Percentiles rank a stretch among this genome's conserved stretches.
Conservation (phyloP, 2,113 vertebrate genomes). For the Narcine bancroftii region DNA sequence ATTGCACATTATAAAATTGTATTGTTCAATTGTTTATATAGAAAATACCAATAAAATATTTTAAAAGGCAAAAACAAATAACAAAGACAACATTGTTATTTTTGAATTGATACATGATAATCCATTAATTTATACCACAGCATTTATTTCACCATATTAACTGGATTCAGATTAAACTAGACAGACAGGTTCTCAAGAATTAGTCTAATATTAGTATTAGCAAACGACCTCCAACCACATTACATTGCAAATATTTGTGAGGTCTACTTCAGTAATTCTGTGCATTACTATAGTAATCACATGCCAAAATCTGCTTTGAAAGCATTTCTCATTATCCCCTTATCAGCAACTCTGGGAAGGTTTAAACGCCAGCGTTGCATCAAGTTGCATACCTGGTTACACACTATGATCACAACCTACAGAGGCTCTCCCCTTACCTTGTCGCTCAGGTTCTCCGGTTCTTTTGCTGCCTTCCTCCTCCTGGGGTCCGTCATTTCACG, state of each 20-base stretch:
- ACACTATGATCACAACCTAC: not conserved
- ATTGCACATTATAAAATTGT: too few species aligned
- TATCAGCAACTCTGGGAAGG: not conserved
- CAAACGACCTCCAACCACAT: not conserved
- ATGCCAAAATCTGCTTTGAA: not conserved
- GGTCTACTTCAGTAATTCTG: not conserved
- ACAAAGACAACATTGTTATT: not conserved
- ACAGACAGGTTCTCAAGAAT: not conserved
- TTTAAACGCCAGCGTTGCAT: not conserved
- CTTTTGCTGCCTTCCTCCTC: conserved; percentile 23
- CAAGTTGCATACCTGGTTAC: conserved; percentile 4
- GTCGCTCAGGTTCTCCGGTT: conserved; percentile 16
- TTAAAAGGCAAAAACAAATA: too few species aligned
- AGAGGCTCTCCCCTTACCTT: not conserved
- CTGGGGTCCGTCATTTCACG: not conserved
- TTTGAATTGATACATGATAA: not conserved
- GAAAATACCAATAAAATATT: too few species aligned
- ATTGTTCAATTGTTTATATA: too few species aligned
- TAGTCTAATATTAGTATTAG: not conserved
- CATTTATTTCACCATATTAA: not conserved
- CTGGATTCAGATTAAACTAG: not conserved
- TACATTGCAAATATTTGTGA: not conserved
- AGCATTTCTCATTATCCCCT: not conserved
- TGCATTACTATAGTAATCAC: not conserved
- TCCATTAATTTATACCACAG: not conserved